Percentiles rank a stretch among this genome's conserved stretches.
Evolutionary conservation across 2,797 vertebrate species (phyloP).

Genomic region (Etheostoma nigrum): DNA sequence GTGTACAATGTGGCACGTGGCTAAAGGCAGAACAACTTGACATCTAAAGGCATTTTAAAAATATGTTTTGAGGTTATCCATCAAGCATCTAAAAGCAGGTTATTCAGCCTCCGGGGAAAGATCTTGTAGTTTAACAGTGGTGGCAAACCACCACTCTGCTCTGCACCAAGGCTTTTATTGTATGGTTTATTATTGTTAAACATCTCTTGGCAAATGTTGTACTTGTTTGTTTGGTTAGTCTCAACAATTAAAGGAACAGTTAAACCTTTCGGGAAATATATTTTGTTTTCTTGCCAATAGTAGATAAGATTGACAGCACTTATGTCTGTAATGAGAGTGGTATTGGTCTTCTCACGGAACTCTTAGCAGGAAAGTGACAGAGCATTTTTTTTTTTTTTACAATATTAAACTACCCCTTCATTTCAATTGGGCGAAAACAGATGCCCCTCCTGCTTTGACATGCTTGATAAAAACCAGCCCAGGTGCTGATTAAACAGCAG

Average conservation of each 20-base stretch:
- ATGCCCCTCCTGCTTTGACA: constrained; percentile 56
- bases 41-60: constrained; percentile 70
- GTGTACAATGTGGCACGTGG: constrained; percentile 58
- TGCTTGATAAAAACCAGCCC: constrained; percentile 58
- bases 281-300: neutral
- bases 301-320: neutral
- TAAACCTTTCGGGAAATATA: neutral
- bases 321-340: neutral
- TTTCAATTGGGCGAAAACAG: constrained; percentile 2
- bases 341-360: neutral
- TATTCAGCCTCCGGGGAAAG: constrained; percentile 3
- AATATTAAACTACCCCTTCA: neutral
- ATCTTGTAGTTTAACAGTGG: neutral
- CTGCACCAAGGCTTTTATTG: neutral
- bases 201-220: constrained; percentile 24
- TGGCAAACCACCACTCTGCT: constrained; percentile 3
- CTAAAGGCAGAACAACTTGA: constrained; percentile 73
- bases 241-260: constrained; percentile 9
- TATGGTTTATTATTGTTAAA: neutral
- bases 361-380: neutral
- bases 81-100: constrained; percentile 69
- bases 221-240: constrained; percentile 16
- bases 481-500: constrained; percentile 47
- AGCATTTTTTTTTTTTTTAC: neutral
- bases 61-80: constrained; percentile 41